Evolutionary conservation across 2,888 invertebrate genomes (phyloP).

Genomic region (Tyria jacobaeae): DNA sequence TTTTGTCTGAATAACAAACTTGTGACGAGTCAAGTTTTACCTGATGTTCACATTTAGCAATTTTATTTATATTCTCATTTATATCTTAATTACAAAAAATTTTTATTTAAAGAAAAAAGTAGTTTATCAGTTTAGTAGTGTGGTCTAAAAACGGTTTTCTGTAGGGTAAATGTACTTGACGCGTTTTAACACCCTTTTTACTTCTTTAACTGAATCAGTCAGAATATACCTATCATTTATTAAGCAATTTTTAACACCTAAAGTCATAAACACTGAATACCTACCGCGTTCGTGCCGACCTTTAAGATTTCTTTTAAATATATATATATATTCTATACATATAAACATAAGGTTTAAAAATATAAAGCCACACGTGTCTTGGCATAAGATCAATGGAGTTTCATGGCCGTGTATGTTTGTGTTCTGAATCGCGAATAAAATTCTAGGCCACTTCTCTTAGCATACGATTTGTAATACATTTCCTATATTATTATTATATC

Average conservation of each 20-base stretch:
- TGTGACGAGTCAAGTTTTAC: too few relatives aligned
- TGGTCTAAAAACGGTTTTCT: too few relatives aligned
- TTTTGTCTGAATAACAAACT: too few relatives aligned
- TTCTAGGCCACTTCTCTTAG: slow-evolving; percentile 5
- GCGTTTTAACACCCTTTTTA: too few relatives aligned
- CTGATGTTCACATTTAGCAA: too few relatives aligned
- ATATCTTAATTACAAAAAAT: too few relatives aligned
- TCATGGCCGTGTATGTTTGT: slow-evolving; percentile 5
- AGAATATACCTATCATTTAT: too few relatives aligned
- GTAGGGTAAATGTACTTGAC: too few relatives aligned
- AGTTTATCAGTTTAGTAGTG: too few relatives aligned
- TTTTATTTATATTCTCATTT: too few relatives aligned
- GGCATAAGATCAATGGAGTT: slow-evolving; percentile 13
- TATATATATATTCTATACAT: slow-evolving; percentile 3
- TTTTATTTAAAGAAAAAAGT: too few relatives aligned
- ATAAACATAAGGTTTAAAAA: slow-evolving; percentile 10
- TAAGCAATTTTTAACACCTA: neutral
- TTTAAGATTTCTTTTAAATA: neutral
- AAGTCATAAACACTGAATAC: neutral
- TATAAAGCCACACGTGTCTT: slow-evolving; percentile 14
- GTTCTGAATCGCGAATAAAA: neutral
- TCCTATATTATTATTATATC: neutral
- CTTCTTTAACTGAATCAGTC: too few relatives aligned
- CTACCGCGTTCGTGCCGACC: neutral
- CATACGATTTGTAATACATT: neutral